phyloP scores from a whole-genome alignment of 2,113 vertebrate genomes.

The Hypanus sabinus region DNA sequence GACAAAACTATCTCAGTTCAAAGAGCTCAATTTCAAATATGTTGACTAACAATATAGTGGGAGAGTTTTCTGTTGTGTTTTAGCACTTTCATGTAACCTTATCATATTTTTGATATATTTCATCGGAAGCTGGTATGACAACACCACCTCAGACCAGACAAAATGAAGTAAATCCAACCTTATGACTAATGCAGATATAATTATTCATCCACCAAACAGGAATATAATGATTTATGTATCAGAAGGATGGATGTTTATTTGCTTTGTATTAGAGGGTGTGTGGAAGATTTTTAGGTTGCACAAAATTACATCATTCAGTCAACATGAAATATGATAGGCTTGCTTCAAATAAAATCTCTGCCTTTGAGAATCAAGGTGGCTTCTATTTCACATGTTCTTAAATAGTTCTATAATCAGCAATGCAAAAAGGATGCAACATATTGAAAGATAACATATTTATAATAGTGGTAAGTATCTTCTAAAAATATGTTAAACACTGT shows the following conservation, averaged over 20 bases:
- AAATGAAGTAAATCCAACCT: conserved; percentile 8
- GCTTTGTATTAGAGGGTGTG: background rate
- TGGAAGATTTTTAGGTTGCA: background rate
- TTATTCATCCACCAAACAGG: background rate
- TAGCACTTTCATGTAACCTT: background rate
- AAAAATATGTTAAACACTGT: background rate
- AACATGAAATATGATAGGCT: background rate
- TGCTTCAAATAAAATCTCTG: background rate
- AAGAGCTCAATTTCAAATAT: background rate
- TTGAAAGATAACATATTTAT: background rate
- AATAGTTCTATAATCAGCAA: background rate
- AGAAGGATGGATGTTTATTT: background rate
- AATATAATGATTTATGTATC: background rate
- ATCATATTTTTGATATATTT: background rate
- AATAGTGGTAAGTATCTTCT: background rate
- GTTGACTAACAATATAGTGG: background rate
- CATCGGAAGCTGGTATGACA: background rate
- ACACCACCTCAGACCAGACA: background rate
- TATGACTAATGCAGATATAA: background rate
- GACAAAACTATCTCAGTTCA: background rate
- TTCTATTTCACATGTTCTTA: background rate
- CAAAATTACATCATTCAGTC: background rate
- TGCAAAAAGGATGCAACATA: background rate
- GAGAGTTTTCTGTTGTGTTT: background rate
- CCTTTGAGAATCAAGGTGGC: background rate